A percentile compares a stretch with the other conserved stretches of the same genome.
Conservation (phyloP, 35 echinoderm and acorn worm genomes). For the Lytechinus pictus region DNA sequence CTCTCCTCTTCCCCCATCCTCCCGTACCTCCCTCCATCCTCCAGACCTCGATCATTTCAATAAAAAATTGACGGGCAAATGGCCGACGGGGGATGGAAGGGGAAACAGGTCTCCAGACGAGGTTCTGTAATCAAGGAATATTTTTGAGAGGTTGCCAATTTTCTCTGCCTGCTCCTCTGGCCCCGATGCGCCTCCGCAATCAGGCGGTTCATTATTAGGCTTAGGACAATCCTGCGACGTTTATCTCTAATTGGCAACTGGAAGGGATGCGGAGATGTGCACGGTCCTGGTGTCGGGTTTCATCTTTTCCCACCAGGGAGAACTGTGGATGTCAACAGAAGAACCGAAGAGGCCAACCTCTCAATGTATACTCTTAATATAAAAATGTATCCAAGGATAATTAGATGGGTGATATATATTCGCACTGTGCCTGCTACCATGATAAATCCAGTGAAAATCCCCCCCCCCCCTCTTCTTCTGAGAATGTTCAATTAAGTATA, state of each 20-base stretch:
- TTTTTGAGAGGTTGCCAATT: conserved; percentile 47
- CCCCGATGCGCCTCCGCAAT: conserved; percentile 43
- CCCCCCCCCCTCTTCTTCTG: background rate
- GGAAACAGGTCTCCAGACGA: conserved; percentile 45
- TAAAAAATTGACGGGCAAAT: conserved; percentile 39
- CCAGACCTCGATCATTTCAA: conserved; percentile 45
- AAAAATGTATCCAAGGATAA: conserved; percentile 53
- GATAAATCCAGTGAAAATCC: conserved; percentile 41
- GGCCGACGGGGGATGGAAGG: conserved; percentile 27
- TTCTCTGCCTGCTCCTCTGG: conserved; percentile 30
- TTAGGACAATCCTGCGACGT: conserved; percentile 53
- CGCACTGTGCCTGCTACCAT: conserved; percentile 22
- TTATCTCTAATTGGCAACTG: conserved; percentile 54
- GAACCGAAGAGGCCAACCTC: conserved; percentile 32
- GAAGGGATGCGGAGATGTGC: conserved; percentile 42
- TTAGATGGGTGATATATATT: conserved; percentile 55
- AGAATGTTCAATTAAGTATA: conserved; percentile 47
- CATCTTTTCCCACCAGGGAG: conserved; percentile 45
- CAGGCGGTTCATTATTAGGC: conserved; percentile 54
- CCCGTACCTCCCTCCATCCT: background rate
- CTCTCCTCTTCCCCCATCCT: conserved; percentile 28
- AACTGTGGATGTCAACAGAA: conserved; percentile 43
- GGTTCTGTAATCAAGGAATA: conserved; percentile 34
- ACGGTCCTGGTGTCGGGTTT: conserved; percentile 43
- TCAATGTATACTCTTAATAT: conserved; percentile 41